phyloP scores from a whole-genome alignment of 2,888 invertebrate genomes.

The Lepeophtheirus nordmannii region DNA sequence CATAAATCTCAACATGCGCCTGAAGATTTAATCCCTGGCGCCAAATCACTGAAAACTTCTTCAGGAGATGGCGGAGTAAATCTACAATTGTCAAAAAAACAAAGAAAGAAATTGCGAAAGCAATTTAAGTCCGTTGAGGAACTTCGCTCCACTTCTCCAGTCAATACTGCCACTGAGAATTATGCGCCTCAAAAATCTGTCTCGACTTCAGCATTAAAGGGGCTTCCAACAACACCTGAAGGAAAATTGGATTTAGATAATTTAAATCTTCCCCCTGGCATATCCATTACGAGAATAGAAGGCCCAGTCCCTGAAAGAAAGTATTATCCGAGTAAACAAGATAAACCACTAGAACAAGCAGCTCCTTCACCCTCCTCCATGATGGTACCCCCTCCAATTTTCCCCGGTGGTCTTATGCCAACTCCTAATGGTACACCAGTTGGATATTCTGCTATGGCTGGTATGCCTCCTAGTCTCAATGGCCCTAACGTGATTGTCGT shows the following conservation, averaged over 20 bases:
- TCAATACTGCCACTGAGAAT: background rate
- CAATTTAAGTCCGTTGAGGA: background rate
- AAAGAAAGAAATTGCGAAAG: conserved; percentile 28
- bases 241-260: conserved; percentile 8
- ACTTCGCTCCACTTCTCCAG: background rate
- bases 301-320: conserved; percentile 21
- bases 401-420: background rate
- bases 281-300: conserved; percentile 20
- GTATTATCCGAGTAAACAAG: conserved; percentile 14
- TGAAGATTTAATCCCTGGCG: conserved; percentile 6
- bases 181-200: background rate
- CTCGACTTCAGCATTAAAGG: background rate
- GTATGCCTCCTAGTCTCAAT: conserved; percentile 3
- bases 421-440: background rate
- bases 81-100: conserved; percentile 26
- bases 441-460: conserved; percentile 11
- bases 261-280: conserved; percentile 17
- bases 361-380: background rate
- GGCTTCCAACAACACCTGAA: conserved; percentile 2
- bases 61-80: conserved; percentile 24
- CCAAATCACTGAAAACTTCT: conserved; percentile 17
- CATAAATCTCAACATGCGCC: conserved; percentile 16
- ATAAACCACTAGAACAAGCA: background rate
- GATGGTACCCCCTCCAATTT: background rate
- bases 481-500: conserved; percentile 28